Evolutionary conservation across 1,140 invertebrate species (phyloP).

Genomic region (Sinella curviseta): DNA sequence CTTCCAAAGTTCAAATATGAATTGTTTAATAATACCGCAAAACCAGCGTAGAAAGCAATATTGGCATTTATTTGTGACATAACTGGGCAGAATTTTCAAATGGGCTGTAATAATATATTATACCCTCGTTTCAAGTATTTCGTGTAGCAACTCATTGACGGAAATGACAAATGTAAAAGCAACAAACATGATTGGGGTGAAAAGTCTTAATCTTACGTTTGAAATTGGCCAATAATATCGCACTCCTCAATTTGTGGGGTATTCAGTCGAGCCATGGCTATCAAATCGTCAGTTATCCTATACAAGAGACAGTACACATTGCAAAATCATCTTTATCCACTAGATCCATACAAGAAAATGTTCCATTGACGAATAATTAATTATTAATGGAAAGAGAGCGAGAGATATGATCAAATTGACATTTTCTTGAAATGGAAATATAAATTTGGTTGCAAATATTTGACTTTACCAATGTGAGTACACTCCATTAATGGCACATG

Average conservation of each 20-base stretch:
- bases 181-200: no score
- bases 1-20: no score
- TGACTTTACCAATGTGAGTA: conserved; percentile 77
- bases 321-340: neutral
- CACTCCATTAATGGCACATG: conserved; percentile 73
- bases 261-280: conserved; percentile 83
- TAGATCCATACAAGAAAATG: no score
- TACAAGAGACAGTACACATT: conserved; percentile 50
- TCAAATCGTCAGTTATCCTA: conserved; percentile 82
- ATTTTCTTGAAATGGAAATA: conserved; percentile 2
- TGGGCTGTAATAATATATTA: no score
- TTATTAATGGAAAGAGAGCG: neutral
- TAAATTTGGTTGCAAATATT: neutral
- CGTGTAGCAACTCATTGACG: no score
- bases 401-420: neutral
- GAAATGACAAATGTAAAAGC: no score
- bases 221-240: conserved; percentile 76
- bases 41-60: no score
- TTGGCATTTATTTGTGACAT: no score
- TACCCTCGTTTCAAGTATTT: no score
- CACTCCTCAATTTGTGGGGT: conserved; percentile 70
- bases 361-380: neutral
- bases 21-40: no score
- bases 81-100: no score
- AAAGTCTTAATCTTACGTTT: conserved; percentile 68